Base-by-base conservation (phyloP, 2,797 vertebrate species). In the Rhodeus uyekii region DNA sequence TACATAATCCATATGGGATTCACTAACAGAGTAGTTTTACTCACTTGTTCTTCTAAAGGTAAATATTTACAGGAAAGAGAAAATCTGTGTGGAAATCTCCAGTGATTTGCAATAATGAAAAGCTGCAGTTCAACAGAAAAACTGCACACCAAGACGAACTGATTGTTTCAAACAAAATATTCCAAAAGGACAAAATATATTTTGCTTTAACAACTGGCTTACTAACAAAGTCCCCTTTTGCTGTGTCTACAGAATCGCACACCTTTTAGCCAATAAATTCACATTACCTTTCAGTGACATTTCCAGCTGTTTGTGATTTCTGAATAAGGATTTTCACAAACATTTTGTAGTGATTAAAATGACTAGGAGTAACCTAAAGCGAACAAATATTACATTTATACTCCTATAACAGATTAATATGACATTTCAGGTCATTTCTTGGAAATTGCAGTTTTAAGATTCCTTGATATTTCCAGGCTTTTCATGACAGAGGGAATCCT, bases 1-100 rank as follows among this genome's bases (percentile, higher is more conserved):
- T 38, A 63, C 22, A 72, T 80, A 50, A 61, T 50, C n/a, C 78
- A 80, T 48, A 63, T 36, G 39, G 27, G 29, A 46, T 44, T 69
- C 38, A 69, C 50, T 60, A 36, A 69, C 50, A 69, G 48, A 53
- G 13, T 27, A 24, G 18, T 63, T 76, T 48, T 38, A 29, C 29
- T 77, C 22, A 48, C 22, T n/a, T 48, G 12, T 48, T 77, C 19
- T 77, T 50, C 4, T 77, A 34, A 77, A 48, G 61, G 13, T 48
- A 38, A 76, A 55, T 60, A 22, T 63, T 34, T 63, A 22, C 39
- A 32, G 50, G 19, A 71, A 29, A 69, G 19, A 60, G 38, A 79
- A 60, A 39, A 27, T 19, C 5, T 60, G 53, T 55, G 53, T 55
- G n/a, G 50, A 53, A 10, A 10, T 53, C n/a, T 53, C 3, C 50